These are phyloP conservation scores for Oligia fasciuncula DNA, from an alignment of 2,888 invertebrate species.

Conservation along the genomic window DNA sequence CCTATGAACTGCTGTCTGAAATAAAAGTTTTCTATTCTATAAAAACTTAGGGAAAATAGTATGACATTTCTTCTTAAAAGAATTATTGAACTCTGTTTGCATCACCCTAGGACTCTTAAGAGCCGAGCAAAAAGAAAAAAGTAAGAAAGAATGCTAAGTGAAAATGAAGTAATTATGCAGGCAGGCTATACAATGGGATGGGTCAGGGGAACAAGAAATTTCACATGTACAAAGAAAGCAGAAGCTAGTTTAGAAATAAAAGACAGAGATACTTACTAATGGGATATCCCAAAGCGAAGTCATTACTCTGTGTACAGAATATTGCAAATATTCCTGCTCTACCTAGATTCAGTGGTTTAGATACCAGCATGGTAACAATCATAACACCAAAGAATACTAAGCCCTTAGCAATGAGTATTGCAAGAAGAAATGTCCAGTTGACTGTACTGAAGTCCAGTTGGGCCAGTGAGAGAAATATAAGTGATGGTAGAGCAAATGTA, in stretches of 20 bases:
- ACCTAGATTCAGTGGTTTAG: slow-evolving; percentile 95
- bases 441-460: slow-evolving; percentile 95
- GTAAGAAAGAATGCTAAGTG: too few species aligned
- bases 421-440: slow-evolving; percentile 97
- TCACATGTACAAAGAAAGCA: fast-evolving
- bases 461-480: slow-evolving; percentile 97
- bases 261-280: slow-evolving; percentile 92
- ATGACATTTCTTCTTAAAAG: too few species aligned
- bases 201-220: background rate
- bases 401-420: slow-evolving; percentile 96
- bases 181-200: too few species aligned
- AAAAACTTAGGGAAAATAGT: too few species aligned
- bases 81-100: too few species aligned
- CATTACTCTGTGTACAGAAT: slow-evolving; percentile 99
- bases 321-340: slow-evolving; percentile 97
- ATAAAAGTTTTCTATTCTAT: too few species aligned
- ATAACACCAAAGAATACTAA: slow-evolving; percentile 95
- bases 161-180: too few species aligned
- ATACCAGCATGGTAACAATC: slow-evolving; percentile 93
- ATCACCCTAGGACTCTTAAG: too few species aligned
- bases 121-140: too few species aligned
- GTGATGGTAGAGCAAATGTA: slow-evolving; percentile 97
- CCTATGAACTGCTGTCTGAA: too few species aligned
- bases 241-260: slow-evolving; percentile 7
- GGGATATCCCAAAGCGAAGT: slow-evolving; percentile 98